Evolutionary conservation across 1,140 invertebrate genomes (phyloP).

Genomic region (Tetraneura akinire): DNA sequence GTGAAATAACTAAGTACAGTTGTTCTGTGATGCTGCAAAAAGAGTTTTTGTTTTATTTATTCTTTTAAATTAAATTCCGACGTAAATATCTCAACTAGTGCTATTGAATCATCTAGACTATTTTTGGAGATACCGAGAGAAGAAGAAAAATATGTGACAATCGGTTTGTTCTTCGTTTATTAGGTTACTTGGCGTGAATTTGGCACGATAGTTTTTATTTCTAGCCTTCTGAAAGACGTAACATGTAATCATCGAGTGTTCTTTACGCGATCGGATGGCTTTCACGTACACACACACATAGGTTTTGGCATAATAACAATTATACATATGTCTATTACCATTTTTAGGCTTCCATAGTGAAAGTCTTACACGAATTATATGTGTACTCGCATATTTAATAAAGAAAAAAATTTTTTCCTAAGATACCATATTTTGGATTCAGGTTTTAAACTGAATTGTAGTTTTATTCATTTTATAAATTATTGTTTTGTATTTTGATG

Average conservation of each 20-base stretch:
- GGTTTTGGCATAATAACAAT: conserved; percentile 47
- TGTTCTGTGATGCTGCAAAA: background rate
- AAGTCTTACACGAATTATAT: conserved; percentile 23
- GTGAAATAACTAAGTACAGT: background rate
- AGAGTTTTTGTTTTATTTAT: background rate
- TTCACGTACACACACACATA: conserved; percentile 30
- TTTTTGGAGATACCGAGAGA: conserved; percentile 36
- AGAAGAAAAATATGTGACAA: conserved; percentile 39
- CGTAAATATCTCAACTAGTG: conserved; percentile 5
- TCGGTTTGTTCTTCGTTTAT: conserved; percentile 44
- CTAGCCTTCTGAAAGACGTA: conserved; percentile 36
- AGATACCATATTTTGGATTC: background rate
- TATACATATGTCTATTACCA: conserved; percentile 43
- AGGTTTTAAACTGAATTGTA: background rate
- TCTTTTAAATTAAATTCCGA: conserved; percentile 37
- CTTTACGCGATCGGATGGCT: conserved; percentile 44
- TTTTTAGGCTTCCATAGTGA: conserved; percentile 35
- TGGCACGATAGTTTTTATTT: conserved; percentile 43
- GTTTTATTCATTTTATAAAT: too few species aligned
- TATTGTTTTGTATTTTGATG: too few species aligned
- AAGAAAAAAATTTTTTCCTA: background rate
- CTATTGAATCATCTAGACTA: conserved; percentile 44
- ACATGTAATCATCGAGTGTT: conserved; percentile 39
- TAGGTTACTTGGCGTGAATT: conserved; percentile 46
- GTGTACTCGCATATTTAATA: background rate